Conservation (phyloP, 2,888 invertebrate genomes). For the Escarpia spicata region DNA sequence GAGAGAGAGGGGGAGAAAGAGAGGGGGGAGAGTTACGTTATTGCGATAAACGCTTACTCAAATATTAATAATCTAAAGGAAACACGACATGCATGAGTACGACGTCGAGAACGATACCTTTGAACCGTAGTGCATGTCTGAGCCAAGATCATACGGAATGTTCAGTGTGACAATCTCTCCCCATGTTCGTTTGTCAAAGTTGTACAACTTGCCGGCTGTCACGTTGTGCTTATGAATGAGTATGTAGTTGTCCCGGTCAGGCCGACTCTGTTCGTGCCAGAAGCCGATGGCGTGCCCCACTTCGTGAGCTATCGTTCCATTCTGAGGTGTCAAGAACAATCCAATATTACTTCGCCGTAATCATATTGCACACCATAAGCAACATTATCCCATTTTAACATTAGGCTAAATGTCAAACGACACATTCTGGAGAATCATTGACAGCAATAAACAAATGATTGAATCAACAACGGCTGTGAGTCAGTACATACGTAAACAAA, state of each 20-base stretch:
- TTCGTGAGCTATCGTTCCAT: slow-evolving; percentile 59
- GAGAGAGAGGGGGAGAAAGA: too few relatives aligned
- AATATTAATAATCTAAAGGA: background rate
- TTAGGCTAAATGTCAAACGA: background rate
- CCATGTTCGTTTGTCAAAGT: slow-evolving; percentile 57
- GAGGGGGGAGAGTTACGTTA: background rate
- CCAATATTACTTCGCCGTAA: background rate
- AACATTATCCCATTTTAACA: background rate
- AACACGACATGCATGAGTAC: background rate
- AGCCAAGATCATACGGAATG: slow-evolving; percentile 60
- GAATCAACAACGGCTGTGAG: too few relatives aligned
- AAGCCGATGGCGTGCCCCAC: slow-evolving; percentile 61
- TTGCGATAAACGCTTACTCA: background rate
- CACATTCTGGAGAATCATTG: too few relatives aligned
- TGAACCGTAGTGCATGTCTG: slow-evolving; percentile 61
- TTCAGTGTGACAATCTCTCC: slow-evolving; percentile 52
- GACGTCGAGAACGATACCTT: slow-evolving; percentile 43
- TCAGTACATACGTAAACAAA: too few relatives aligned
- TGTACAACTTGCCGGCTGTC: slow-evolving; percentile 51
- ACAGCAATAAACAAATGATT: too few relatives aligned
- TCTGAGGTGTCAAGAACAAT: slow-evolving; percentile 42
- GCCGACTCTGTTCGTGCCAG: slow-evolving; percentile 63
- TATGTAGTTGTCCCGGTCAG: slow-evolving; percentile 55
- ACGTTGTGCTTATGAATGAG: slow-evolving; percentile 50
- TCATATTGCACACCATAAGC: background rate